A percentile compares a stretch with the other conserved stretches of the same genome.
These are phyloP conservation scores for Ciona savignyi DNA, from an alignment of 23 tunicate species.

Conservation along the genomic window DNA sequence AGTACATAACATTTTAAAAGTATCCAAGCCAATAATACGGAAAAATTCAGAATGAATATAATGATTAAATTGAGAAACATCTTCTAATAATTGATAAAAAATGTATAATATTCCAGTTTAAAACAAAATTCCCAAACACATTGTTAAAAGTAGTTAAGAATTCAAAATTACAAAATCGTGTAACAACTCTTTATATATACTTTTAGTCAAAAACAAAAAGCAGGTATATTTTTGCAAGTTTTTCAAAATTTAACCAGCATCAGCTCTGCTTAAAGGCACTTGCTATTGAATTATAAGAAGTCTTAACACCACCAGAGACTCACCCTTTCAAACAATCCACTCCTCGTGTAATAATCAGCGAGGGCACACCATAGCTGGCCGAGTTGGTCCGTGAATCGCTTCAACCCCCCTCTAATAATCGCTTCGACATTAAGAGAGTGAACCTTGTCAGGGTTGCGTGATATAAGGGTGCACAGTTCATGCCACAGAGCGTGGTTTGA, in stretches of 20 bases:
- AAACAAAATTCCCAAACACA: too few species aligned
- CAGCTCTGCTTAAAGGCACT: neutral
- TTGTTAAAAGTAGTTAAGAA: too few species aligned
- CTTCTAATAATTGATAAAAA: too few species aligned
- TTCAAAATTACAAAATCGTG: too few species aligned
- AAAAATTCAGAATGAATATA: too few species aligned
- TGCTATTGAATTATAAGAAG: too few species aligned
- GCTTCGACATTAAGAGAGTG: constrained; percentile 91
- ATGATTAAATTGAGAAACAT: too few species aligned
- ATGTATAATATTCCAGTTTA: too few species aligned
- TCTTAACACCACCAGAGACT: neutral
- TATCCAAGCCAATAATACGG: too few species aligned
- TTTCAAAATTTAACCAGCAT: neutral
- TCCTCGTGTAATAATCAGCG: constrained; percentile 93
- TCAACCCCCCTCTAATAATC: constrained; percentile 93
- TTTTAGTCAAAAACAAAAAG: neutral
- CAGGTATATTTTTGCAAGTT: neutral
- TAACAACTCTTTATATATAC: too few species aligned
- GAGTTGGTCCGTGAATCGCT: constrained; percentile 91
- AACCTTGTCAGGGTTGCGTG: constrained; percentile 93
- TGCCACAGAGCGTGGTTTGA: constrained; percentile 96
- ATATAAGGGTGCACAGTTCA: constrained; percentile 75
- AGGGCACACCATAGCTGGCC: constrained; percentile 97
- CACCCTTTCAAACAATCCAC: constrained; percentile 84
- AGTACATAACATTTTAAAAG: too few species aligned